Conservation (phyloP, 2,888 invertebrate species). For the Dasysyrphus tricinctus region DNA sequence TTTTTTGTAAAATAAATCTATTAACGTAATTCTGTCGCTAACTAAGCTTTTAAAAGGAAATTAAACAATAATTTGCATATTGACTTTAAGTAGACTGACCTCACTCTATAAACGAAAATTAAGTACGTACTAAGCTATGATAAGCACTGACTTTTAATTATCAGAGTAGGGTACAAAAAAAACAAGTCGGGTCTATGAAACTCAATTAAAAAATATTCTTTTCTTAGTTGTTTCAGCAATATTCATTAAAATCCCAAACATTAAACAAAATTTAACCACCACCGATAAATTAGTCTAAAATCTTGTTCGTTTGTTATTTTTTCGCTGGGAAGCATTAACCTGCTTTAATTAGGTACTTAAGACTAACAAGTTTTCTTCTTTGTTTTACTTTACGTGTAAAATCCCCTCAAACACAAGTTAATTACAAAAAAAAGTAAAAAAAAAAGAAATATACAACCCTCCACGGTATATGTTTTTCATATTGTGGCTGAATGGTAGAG, state of each 20-base stretch:
- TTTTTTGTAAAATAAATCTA: neutral
- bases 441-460: neutral
- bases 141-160: neutral
- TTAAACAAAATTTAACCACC: conserved; percentile 1
- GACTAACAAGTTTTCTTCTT: conserved; percentile 26
- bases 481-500: neutral
- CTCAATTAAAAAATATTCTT: conserved; percentile 8
- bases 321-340: conserved; percentile 1
- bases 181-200: neutral
- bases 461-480: neutral
- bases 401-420: conserved; percentile 20
- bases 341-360: conserved; percentile 34
- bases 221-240: neutral
- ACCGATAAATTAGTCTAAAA: conserved; percentile 14
- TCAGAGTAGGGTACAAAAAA: neutral
- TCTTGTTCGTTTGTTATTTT: conserved; percentile 5
- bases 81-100: neutral
- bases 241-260: conserved; percentile 8
- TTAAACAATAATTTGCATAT: neutral
- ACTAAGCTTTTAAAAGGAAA: neutral
- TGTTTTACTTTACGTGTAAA: conserved; percentile 8
- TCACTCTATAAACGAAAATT: neutral
- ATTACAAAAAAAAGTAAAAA: conserved; percentile 11
- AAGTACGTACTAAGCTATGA: neutral
- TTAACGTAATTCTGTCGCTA: neutral